A percentile compares a stretch with the other conserved stretches of the same genome.
These are phyloP conservation scores for Drosophila birchii DNA, from an alignment of 2,888 invertebrate genomes.

Conservation along the genomic window DNA sequence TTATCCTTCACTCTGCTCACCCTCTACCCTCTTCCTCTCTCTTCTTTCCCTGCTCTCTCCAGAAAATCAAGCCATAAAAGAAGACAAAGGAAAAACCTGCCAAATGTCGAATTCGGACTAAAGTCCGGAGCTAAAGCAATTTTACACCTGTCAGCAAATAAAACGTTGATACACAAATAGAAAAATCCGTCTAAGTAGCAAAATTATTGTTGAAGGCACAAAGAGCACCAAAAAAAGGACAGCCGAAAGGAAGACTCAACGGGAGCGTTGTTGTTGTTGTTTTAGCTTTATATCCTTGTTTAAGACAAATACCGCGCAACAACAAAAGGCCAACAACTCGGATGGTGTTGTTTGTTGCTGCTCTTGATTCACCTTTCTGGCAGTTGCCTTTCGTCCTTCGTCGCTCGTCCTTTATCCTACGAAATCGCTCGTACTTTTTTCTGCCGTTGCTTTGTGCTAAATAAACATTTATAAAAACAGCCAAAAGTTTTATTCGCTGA, in stretches of 20 bases:
- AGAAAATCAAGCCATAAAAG: constrained; percentile 43
- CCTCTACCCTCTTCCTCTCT: no score
- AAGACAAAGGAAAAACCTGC: constrained; percentile 20
- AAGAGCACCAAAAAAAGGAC: constrained; percentile 34
- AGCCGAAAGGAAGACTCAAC: constrained; percentile 42
- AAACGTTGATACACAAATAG: constrained; percentile 75
- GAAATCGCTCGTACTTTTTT: constrained; percentile 21
- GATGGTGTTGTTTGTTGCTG: constrained; percentile 52
- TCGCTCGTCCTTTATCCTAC: not conserved
- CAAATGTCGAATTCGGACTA: constrained; percentile 36
- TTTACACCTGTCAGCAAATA: constrained; percentile 80
- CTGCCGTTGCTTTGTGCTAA: constrained; percentile 56
- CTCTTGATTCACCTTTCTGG: constrained; percentile 65
- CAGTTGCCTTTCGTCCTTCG: constrained; percentile 31
- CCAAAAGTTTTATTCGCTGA: constrained; percentile 69
- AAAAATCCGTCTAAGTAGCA: constrained; percentile 75
- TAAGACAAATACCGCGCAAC: constrained; percentile 60
- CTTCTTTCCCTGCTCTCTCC: not conserved
- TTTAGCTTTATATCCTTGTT: constrained; percentile 52
- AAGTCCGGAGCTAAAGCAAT: constrained; percentile 52
- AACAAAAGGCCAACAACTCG: constrained; percentile 45
- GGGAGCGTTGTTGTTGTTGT: constrained; percentile 46
- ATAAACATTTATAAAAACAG: constrained; percentile 78
- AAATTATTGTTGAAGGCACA: constrained; percentile 71
- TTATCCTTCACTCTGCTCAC: constrained; percentile 52